Conservation (phyloP, 1,140 invertebrate species). For the Galleria mellonella region DNA sequence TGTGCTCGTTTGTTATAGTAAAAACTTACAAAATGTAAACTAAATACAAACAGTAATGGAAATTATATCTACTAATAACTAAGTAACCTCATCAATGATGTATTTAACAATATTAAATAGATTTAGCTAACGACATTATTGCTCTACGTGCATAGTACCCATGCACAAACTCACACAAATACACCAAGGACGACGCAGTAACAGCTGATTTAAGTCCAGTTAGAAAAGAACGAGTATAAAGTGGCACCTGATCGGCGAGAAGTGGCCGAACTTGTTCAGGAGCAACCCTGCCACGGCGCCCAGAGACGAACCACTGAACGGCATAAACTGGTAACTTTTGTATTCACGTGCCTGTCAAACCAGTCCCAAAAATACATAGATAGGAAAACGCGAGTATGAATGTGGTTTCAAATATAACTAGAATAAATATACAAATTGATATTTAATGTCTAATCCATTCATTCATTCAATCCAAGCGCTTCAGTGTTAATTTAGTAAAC, state of each 20-base stretch:
- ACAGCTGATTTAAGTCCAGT: conserved; percentile 68
- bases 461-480: no score
- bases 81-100: no score
- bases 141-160: neutral
- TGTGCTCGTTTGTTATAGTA: conserved; percentile 21
- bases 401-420: no score
- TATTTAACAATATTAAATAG: no score
- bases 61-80: no score
- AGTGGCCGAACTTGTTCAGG: conserved; percentile 67
- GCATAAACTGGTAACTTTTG: conserved; percentile 66
- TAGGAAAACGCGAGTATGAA: no score
- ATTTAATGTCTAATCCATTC: no score
- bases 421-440: neutral
- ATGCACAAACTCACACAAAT: neutral
- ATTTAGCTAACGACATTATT: neutral
- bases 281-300: conserved; percentile 42
- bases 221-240: conserved; percentile 69
- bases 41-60: no score
- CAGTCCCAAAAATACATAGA: conserved; percentile 19
- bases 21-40: neutral
- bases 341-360: conserved; percentile 58
- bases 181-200: conserved; percentile 28
- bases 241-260: conserved; percentile 65
- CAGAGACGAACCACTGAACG: conserved; percentile 52
- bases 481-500: no score